phyloP scores from a whole-genome alignment of 2,113 vertebrate genomes.

The Crotalus tigris region DNA sequence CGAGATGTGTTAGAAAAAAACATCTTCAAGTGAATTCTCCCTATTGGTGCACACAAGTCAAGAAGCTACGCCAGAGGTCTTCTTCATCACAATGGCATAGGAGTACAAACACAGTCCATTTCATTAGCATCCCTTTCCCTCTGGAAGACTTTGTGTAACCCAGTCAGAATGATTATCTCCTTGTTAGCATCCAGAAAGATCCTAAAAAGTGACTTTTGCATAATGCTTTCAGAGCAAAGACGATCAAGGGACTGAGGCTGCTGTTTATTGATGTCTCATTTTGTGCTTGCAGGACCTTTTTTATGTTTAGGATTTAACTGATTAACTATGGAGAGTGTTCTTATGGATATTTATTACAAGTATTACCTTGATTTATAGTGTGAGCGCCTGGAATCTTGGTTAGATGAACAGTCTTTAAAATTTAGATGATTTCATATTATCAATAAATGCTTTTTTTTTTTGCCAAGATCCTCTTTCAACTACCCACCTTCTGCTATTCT shows the following conservation, averaged over 20 bases:
- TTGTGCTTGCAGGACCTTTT: background rate
- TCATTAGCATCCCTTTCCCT: background rate
- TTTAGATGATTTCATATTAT: background rate
- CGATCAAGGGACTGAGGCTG: background rate
- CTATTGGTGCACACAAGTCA: background rate
- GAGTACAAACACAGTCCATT: background rate
- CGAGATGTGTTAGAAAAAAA: background rate
- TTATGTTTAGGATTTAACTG: background rate
- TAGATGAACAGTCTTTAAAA: background rate
- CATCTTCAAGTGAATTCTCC: too few relatives aligned
- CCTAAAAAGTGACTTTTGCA: background rate
- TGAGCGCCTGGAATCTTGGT: background rate
- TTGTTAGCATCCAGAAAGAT: background rate
- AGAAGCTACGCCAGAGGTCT: too few relatives aligned
- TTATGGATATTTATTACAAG: background rate
- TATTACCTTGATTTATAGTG: background rate
- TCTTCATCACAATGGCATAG: too few relatives aligned
- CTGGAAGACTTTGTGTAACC: background rate
- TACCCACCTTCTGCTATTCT: too few relatives aligned
- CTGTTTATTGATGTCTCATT: background rate
- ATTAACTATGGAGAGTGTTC: background rate
- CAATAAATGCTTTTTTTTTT: background rate
- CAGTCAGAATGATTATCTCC: background rate
- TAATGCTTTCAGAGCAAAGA: background rate
- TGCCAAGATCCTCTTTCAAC: too few relatives aligned